Evolutionary conservation across 2,797 vertebrate genomes (phyloP).

Genomic region (Clamator glandarius): DNA sequence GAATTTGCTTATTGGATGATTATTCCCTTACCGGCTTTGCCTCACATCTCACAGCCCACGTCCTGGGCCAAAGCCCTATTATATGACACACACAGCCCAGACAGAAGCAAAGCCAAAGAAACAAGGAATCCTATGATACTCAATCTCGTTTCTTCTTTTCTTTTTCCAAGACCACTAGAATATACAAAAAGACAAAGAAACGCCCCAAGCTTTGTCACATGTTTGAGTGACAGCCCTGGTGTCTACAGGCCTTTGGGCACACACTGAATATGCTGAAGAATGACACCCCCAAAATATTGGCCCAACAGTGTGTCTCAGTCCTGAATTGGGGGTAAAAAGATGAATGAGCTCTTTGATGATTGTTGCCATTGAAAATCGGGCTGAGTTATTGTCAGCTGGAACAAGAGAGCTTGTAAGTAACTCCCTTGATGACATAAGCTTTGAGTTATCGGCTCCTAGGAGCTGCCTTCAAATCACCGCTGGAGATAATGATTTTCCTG

Average conservation of each 20-base stretch:
- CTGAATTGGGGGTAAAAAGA: neutral
- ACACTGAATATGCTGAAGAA: conserved; percentile 7
- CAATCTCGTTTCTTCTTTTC: conserved; percentile 35
- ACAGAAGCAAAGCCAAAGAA: conserved; percentile 34
- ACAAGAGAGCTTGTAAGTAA: neutral
- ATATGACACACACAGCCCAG: neutral
- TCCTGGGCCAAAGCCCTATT: conserved; percentile 56
- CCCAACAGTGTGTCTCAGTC: neutral
- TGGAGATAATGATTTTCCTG: neutral
- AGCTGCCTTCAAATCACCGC: neutral
- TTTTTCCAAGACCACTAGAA: conserved; percentile 38
- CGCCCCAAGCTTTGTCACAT: conserved; percentile 14
- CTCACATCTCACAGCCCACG: conserved; percentile 44
- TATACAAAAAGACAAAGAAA: conserved; percentile 31
- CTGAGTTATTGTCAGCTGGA: conserved; percentile 25
- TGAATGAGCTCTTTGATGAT: conserved; percentile 43
- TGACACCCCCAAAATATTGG: conserved; percentile 44
- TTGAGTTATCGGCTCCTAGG: conserved; percentile 2
- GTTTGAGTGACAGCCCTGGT: conserved; percentile 20
- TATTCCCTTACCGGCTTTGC: conserved; percentile 33
- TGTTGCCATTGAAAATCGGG: neutral
- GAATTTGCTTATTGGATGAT: conserved; percentile 61
- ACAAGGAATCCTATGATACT: conserved; percentile 34
- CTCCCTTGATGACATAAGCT: conserved; percentile 4
- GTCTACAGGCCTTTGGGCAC: neutral